Conservation (phyloP, 2,113 vertebrate genomes). For the Clarias batrachus region DNA sequence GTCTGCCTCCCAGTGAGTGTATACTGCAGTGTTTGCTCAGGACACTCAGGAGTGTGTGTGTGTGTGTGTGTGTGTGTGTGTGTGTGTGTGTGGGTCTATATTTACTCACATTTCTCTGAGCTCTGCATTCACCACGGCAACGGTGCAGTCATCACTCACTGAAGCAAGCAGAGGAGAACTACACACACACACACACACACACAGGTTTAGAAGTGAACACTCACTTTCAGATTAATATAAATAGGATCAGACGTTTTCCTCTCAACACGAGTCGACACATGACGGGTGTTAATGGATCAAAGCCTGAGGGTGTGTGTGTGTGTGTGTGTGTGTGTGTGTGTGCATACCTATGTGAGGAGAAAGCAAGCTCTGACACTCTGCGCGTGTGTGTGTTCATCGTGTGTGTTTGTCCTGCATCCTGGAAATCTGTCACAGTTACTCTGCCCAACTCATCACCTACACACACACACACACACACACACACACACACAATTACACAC, state of each 20-base stretch:
- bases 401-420: conserved; percentile 68
- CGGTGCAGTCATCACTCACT: conserved; percentile 89
- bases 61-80: background rate
- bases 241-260: too few relatives aligned
- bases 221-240: background rate
- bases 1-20: background rate
- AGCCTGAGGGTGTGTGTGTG: conserved; percentile 41
- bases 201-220: too few relatives aligned
- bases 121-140: conserved; percentile 81
- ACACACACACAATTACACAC: background rate
- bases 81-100: background rate
- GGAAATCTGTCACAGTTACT: conserved; percentile 81
- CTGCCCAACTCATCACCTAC: conserved; percentile 87
- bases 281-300: too few relatives aligned
- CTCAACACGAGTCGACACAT: too few relatives aligned
- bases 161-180: conserved; percentile 85
- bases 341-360: conserved; percentile 85
- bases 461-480: conserved; percentile 11
- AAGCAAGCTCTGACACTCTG: conserved; percentile 78
- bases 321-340: conserved; percentile 57
- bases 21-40: background rate
- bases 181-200: background rate
- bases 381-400: conserved; percentile 75
- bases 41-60: background rate
- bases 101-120: conserved; percentile 85